phyloP scores from a whole-genome alignment of 2,113 vertebrate species.

The Syngnathus floridae region DNA sequence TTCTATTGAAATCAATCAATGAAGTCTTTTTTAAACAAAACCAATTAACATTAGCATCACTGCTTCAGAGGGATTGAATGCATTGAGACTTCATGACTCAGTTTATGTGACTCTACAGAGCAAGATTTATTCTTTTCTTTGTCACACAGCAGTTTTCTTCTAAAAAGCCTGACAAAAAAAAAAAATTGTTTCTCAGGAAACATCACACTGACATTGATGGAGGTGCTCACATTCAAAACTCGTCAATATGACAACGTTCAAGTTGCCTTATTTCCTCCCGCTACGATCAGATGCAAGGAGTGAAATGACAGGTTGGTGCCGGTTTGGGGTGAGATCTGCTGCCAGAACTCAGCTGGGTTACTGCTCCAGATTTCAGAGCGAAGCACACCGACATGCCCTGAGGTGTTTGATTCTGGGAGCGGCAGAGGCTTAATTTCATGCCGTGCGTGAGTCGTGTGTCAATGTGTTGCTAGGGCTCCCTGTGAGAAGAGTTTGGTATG shows the following conservation, averaged over 20 bases:
- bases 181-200: not conserved
- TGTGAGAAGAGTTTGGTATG: not conserved
- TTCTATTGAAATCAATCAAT: not conserved
- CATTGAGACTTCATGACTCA: too few species aligned
- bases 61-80: too few species aligned
- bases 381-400: slow-evolving; percentile 25
- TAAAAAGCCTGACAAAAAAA: not conserved
- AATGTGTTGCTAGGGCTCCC: slow-evolving; percentile 30
- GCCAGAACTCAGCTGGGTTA: slow-evolving; percentile 37
- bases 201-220: not conserved
- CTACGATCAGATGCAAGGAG: not conserved
- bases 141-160: not conserved
- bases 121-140: not conserved
- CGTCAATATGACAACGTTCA: not conserved
- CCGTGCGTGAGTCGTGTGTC: slow-evolving; percentile 40
- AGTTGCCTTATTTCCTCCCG: not conserved
- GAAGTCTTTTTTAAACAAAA: not conserved
- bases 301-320: not conserved
- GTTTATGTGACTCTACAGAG: not conserved
- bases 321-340: slow-evolving; percentile 25
- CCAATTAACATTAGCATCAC: too few species aligned
- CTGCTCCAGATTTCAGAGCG: slow-evolving; percentile 28
- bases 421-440: slow-evolving; percentile 37
- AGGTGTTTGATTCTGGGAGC: slow-evolving; percentile 41
- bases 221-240: not conserved